Evolutionary conservation across 1,140 invertebrate genomes (phyloP), one percentile per base, ranked within the genome.

Genomic region (Ptiloglossa arizonensis): DNA sequence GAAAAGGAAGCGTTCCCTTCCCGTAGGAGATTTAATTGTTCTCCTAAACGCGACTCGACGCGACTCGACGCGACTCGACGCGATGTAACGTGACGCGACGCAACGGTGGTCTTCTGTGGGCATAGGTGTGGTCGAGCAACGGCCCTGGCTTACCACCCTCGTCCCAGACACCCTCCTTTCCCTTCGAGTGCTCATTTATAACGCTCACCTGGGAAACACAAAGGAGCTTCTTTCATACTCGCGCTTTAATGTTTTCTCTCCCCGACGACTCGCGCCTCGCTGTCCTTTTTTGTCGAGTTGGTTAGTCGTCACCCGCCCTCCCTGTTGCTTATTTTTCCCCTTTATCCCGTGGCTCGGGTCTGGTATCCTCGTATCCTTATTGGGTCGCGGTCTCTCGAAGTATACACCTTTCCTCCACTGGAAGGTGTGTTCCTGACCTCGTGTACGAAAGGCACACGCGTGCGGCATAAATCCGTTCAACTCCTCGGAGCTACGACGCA

Each of bases 161-260:
- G 57, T 77, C 35, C 52, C 54, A 15, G 24, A 35, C 52, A 78
- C 63, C 81, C 77, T 63, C 84, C 81, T 75, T 56, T 79, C 63
- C 80, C 63, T 63, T 84, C 46, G 63, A 62, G 84, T 86, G 87
- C 90, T 92, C 91, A 91, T 92, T 92, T 91, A 91, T 91, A 91
- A 92, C 87, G 86, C 89, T 92, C 91, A 89, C 86, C 90, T 90
- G 90, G 87, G 87, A 90, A 88, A 90, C 91, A 91, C 91, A 92
- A 92, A 92, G 89, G 86, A 69, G 76, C 87, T 85, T 89, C 87
- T 88, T 90, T 90, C 84, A 86, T 87, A 75, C 84, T 85, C 54
- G 86, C 78, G 83, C 86, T 88, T 87, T 87, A 86, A 87, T 85
- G 78, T 80, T 79, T 83, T 83, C 72, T 83, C 83, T 80, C 54